Evolutionary conservation across 1,140 invertebrate species (phyloP).

Genomic region (Agrilus planipennis): DNA sequence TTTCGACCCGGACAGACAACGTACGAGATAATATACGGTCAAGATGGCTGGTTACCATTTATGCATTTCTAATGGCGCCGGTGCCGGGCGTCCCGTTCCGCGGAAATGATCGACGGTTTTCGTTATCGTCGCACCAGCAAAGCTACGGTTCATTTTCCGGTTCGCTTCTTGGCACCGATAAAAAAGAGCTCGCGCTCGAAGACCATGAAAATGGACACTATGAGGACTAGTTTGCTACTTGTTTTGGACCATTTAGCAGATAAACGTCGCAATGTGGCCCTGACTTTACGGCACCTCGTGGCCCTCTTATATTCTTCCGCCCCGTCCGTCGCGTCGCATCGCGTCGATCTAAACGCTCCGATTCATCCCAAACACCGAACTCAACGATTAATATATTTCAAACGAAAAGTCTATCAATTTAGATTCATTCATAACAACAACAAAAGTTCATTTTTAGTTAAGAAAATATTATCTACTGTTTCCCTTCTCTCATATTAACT

Average conservation of each 20-base stretch:
- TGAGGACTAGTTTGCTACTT: constrained; percentile 30
- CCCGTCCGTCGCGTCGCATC: too few relatives aligned
- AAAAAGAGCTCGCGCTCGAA: constrained; percentile 27
- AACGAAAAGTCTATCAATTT: too few relatives aligned
- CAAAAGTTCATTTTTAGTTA: too few relatives aligned
- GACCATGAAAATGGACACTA: constrained; percentile 23
- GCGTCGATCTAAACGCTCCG: too few relatives aligned
- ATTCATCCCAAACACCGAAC: too few relatives aligned
- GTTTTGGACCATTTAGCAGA: constrained; percentile 33
- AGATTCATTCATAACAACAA: too few relatives aligned
- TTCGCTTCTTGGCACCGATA: constrained; percentile 30
- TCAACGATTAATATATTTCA: too few relatives aligned
- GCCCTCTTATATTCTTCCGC: too few relatives aligned
- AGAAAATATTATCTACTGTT: neutral
- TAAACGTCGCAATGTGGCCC: constrained; percentile 30
- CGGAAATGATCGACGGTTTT: constrained; percentile 35
- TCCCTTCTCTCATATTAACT: neutral
- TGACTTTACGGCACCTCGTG: constrained; percentile 30
- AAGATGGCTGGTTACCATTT: constrained; percentile 17
- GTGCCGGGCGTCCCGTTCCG: too few relatives aligned
- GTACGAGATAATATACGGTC: constrained; percentile 13
- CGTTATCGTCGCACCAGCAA: constrained; percentile 33
- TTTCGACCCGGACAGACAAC: neutral
- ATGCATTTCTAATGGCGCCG: constrained; percentile 30
- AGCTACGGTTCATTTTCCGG: constrained; percentile 35